Percentiles rank a stretch among this genome's conserved stretches.
Conservation (phyloP, 2,113 vertebrate species). For the Phodopus roborovskii region DNA sequence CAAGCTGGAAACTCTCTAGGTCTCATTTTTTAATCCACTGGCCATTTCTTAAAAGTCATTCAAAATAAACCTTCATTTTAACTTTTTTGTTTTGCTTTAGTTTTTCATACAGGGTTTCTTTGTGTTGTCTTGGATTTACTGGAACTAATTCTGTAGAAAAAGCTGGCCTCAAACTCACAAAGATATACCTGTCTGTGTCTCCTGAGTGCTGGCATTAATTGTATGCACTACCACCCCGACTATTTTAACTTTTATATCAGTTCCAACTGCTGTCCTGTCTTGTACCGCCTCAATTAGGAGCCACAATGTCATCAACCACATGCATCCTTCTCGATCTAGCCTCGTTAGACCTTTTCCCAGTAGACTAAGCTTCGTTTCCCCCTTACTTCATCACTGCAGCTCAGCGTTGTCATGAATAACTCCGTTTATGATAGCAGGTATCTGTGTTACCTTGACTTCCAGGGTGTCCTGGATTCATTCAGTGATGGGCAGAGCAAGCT, state of each 20-base stretch:
- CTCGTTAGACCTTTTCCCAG: neutral
- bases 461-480: constrained; percentile 88
- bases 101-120: too few relatives aligned
- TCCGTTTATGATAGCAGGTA: neutral
- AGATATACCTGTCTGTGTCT: too few relatives aligned
- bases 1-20: neutral
- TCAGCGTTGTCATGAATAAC: neutral
- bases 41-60: neutral
- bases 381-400: neutral
- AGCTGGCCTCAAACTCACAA: too few relatives aligned
- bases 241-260: neutral
- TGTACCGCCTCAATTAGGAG: neutral
- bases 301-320: neutral
- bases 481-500: constrained; percentile 90
- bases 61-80: neutral
- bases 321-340: neutral
- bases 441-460: constrained; percentile 37
- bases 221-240: too few relatives aligned
- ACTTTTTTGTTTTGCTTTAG: neutral
- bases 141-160: too few relatives aligned
- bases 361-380: neutral
- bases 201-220: too few relatives aligned
- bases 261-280: neutral
- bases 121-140: neutral
- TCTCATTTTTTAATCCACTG: neutral